phyloP scores from a whole-genome alignment of 2,888 invertebrate genomes.

The Neria commutata region DNA sequence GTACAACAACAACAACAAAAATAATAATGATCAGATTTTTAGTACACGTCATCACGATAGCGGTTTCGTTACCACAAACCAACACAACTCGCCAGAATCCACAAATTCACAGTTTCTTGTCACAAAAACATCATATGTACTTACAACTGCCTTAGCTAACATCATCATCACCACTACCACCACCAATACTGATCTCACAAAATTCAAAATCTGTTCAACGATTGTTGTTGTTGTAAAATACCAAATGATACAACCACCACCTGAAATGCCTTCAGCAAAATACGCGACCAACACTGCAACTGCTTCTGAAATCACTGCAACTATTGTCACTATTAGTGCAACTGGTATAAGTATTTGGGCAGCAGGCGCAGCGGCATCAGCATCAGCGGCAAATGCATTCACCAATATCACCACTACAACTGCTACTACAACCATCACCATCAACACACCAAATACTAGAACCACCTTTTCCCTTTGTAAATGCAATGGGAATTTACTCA shows the following conservation, averaged over 20 bases:
- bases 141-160: slow-evolving; percentile 29
- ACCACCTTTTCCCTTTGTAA: no score
- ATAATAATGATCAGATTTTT: slow-evolving; percentile 19
- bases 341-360: slow-evolving; percentile 27
- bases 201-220: slow-evolving; percentile 5
- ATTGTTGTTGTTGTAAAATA: not conserved
- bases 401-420: not conserved
- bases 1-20: slow-evolving; percentile 40
- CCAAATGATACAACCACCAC: no score
- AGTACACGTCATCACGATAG: slow-evolving; percentile 14
- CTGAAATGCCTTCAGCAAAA: no score
- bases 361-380: slow-evolving; percentile 22
- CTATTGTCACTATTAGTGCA: slow-evolving; percentile 15
- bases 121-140: slow-evolving; percentile 30
- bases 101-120: slow-evolving; percentile 3
- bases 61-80: slow-evolving; percentile 36
- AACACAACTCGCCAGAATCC: slow-evolving; percentile 24
- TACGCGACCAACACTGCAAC: slow-evolving; percentile 7
- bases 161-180: slow-evolving; percentile 29
- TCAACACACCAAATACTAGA: not conserved
- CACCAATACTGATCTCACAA: slow-evolving; percentile 30
- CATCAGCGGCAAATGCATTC: not conserved
- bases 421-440: not conserved
- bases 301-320: slow-evolving; percentile 13
- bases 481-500: no score